phyloP scores from a whole-genome alignment of 2,797 vertebrate species.

The Carduelis carduelis region DNA sequence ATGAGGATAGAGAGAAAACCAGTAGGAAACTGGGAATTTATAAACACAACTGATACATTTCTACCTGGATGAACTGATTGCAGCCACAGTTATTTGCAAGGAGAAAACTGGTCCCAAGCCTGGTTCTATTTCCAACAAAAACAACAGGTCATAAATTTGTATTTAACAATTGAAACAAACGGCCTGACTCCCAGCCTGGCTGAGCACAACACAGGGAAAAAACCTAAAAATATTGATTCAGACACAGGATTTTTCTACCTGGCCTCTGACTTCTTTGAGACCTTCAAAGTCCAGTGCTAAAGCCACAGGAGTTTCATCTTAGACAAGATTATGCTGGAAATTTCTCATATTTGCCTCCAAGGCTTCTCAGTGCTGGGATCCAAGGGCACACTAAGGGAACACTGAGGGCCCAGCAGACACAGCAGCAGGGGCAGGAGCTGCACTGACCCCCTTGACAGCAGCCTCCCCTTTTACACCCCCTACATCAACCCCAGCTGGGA shows the following conservation, averaged over 20 bases:
- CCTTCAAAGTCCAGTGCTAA: not conserved
- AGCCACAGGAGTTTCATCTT: not conserved
- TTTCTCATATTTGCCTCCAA: not conserved
- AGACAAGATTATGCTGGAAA: not conserved
- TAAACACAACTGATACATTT: accelerated
- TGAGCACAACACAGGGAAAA: not conserved
- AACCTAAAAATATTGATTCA: conserved; percentile 28
- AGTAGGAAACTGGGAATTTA: not conserved
- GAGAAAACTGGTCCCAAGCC: conserved; percentile 19
- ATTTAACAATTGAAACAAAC: conserved; percentile 64
- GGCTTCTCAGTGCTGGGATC: not conserved
- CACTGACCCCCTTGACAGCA: not conserved
- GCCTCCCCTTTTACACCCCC: not conserved
- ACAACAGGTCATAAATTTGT: conserved; percentile 50
- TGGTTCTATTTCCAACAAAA: conserved; percentile 39
- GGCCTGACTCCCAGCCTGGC: conserved; percentile 31
- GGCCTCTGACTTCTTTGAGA: conserved; percentile 20
- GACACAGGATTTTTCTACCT: not conserved
- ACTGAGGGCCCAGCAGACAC: not conserved
- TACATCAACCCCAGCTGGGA: accelerated
- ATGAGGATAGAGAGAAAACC: not conserved
- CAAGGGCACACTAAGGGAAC: not conserved
- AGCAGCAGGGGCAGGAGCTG: not conserved
- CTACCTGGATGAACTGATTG: not conserved
- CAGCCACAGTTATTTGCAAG: not conserved